Percentiles rank a stretch among this genome's conserved stretches.
These are phyloP conservation scores for Pogonocichla stellata DNA, from an alignment of 2,113 vertebrate genomes.

Conservation along the genomic window DNA sequence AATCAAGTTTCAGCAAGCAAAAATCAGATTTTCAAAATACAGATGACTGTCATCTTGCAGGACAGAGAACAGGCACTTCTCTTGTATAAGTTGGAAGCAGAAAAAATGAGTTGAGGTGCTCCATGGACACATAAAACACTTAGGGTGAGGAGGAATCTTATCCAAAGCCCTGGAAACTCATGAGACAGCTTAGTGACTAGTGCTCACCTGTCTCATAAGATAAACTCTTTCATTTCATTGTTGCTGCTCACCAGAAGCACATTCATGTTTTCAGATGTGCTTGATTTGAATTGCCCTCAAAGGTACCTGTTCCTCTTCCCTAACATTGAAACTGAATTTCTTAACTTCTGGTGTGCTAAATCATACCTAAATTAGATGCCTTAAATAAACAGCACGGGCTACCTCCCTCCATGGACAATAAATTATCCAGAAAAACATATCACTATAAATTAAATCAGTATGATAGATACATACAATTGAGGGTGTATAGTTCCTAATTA, in stretches of 20 bases:
- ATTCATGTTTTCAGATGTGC: neutral
- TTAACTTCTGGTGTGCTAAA: neutral
- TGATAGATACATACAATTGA: constrained; percentile 47
- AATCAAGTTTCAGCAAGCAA: neutral
- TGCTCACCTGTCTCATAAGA: neutral
- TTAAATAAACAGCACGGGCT: constrained; percentile 2
- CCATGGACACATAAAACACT: neutral
- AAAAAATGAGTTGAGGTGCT: neutral
- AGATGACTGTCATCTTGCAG: neutral
- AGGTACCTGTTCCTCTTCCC: neutral
- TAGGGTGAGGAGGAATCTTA: neutral
- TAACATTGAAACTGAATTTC: neutral
- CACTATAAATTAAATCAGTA: constrained; percentile 33
- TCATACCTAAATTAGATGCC: neutral
- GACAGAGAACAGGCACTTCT: neutral
- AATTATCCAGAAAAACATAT: constrained; percentile 3
- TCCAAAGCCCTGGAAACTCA: neutral
- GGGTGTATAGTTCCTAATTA: constrained; percentile 50
- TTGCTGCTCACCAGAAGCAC: neutral
- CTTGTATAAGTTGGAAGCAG: neutral
- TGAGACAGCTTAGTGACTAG: neutral
- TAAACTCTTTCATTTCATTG: neutral
- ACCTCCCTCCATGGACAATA: neutral
- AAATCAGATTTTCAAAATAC: neutral
- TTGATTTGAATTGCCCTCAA: neutral